These are phyloP conservation scores for Leptosomus discolor DNA, from an alignment of 2,113 vertebrate species.

Conservation along the genomic window DNA sequence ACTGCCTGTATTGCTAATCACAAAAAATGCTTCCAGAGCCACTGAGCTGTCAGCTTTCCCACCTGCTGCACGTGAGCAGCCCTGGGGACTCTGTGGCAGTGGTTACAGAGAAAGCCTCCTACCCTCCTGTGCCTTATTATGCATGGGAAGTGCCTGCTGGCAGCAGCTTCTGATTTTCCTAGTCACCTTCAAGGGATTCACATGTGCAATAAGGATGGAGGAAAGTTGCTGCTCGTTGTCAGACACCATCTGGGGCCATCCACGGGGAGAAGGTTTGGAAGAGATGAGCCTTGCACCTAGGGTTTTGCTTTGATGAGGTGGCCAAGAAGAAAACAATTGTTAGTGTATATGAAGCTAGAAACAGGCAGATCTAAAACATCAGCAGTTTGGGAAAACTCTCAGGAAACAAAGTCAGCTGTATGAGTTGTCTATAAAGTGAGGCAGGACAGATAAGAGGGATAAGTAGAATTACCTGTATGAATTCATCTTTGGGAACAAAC, in stretches of 20 bases:
- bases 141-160: background rate
- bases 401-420: background rate
- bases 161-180: background rate
- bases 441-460: background rate
- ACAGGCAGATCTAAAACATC: background rate
- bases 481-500: background rate
- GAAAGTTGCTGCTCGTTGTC: background rate
- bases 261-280: background rate
- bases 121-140: background rate
- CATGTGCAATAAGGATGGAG: background rate
- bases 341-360: background rate
- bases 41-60: background rate
- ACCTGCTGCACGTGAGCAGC: fast-evolving
- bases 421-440: background rate
- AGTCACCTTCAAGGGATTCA: background rate
- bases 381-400: background rate
- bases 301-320: background rate
- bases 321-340: background rate
- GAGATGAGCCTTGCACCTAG: background rate
- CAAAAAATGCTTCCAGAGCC: background rate
- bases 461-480: background rate
- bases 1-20: background rate
- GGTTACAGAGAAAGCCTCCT: background rate
- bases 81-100: background rate
- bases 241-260: background rate